Base-by-base conservation (phyloP, 2,888 invertebrate genomes). In the Melieria crassipennis region DNA sequence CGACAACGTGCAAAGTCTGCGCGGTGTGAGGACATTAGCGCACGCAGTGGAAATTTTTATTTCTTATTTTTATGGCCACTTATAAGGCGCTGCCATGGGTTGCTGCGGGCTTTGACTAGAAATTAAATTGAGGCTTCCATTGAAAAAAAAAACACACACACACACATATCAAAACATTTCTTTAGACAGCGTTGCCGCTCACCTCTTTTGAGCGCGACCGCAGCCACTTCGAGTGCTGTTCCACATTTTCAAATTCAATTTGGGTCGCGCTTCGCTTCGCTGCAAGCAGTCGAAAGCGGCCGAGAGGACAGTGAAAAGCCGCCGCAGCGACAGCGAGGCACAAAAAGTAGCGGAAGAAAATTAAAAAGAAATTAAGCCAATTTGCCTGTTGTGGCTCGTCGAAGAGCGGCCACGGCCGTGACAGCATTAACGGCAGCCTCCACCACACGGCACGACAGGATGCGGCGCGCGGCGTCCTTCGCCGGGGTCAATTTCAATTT, bases 351-450 rank as follows among this genome's bases (percentile, higher is more conserved):
- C 80, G 80, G 81, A 77, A 83, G 82, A 81, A 84, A 84, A 83
- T 84, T 84, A 84, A 84, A 84, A 84, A 83, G 82, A 84, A 84
- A 84, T 84, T 83, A 84, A 84, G 81, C 83, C 83, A 84, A 84
- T 84, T 84, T 84, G 81, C 79, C 78, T 74, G 74, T 71, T 70
- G 48, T 60, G 43, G 43, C 13, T 7, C 7, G 10, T 11, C 45
- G 57, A 11, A 62, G 10, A 45, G 42, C 55, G n/a, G 9, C 60
- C 46, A 42, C 43, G 42, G 30, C 62, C 52, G 46, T 50, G 11
- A 11, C 70, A 70, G 65, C 64, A 60, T 10, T 50, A 50, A 4
- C 60, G 5, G 47, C 48, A 43, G 45, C 57, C 42, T 52, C 65
- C 47, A 65, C 61, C 57, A 13, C 10, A 16, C 11, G 10, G 10